Conservation (phyloP, 2,888 invertebrate species). For the Amblyjoppa proteus region DNA sequence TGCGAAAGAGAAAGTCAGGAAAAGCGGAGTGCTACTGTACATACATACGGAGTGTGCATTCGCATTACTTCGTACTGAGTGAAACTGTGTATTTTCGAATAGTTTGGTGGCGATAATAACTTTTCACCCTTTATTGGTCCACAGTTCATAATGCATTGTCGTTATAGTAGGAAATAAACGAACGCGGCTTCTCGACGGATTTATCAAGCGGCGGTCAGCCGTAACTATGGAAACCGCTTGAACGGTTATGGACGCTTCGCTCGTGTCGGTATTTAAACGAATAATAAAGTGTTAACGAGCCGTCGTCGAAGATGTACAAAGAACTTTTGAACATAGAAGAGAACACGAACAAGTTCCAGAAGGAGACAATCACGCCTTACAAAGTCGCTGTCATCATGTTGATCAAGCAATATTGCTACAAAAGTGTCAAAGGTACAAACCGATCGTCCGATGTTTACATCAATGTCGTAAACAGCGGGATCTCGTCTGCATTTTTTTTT, state of each 20-base stretch:
- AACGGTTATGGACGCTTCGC: conserved; percentile 32
- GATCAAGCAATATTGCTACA: conserved; percentile 91
- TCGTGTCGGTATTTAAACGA: conserved; percentile 6
- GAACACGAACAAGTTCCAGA: conserved; percentile 82
- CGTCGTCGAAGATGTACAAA: conserved; percentile 78
- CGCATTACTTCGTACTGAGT: neutral
- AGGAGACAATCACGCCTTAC: conserved; percentile 91
- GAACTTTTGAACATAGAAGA: conserved; percentile 83
- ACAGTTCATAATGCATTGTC: neutral
- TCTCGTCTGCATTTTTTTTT: conserved; percentile 30
- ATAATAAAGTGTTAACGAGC: neutral
- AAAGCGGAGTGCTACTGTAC: neutral
- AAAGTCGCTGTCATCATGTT: conserved; percentile 92
- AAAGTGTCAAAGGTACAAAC: conserved; percentile 86
- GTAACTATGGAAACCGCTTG: conserved; percentile 26
- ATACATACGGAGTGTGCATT: neutral
- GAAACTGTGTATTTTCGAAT: neutral
- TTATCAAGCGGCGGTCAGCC: conserved; percentile 4
- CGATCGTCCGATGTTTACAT: conserved; percentile 34
- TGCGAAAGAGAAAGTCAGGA: neutral
- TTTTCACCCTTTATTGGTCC: neutral
- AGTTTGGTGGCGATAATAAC: neutral
- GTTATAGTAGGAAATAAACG: neutral
- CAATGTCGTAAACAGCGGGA: conserved; percentile 11
- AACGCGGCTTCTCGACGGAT: neutral